Evolutionary conservation across 2,797 vertebrate species (phyloP).

Genomic region (Neoniphon sammara): DNA sequence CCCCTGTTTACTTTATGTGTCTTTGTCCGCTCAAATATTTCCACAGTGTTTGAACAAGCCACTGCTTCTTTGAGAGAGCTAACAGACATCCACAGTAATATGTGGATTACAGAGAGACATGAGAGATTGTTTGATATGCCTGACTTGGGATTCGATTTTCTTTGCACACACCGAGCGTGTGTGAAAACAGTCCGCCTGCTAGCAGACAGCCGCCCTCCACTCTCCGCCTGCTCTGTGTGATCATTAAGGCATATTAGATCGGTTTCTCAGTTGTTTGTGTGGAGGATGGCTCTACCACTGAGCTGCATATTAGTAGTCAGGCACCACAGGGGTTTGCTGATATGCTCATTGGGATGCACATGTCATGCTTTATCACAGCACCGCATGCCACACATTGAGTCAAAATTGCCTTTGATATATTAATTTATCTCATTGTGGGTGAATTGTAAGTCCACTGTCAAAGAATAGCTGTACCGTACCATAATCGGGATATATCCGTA

Average conservation of each 20-base stretch:
- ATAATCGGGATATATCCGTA: neutral
- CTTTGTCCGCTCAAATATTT: conserved; percentile 14
- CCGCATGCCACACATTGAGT: neutral
- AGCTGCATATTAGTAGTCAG: conserved; percentile 7
- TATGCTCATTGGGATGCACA: conserved; percentile 46
- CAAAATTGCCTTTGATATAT: neutral
- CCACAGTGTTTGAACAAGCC: conserved; percentile 36
- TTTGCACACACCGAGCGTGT: neutral
- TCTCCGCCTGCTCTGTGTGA: conserved; percentile 8
- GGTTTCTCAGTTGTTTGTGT: conserved; percentile 28
- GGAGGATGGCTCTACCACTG: conserved; percentile 6
- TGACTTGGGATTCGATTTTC: conserved; percentile 13
- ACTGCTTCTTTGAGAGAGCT: conserved; percentile 30
- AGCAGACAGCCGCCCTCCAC: neutral
- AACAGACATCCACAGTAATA: conserved; percentile 38
- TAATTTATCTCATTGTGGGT: neutral
- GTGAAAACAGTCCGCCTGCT: neutral
- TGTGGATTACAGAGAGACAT: conserved; percentile 41
- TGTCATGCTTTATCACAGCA: neutral
- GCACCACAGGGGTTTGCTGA: conserved; percentile 18
- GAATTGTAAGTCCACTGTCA: neutral
- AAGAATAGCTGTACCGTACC: neutral
- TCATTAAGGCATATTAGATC: conserved; percentile 34
- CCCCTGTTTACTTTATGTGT: neutral
- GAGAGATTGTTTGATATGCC: conserved; percentile 11